Conservation (phyloP, 2,797 vertebrate genomes). For the Champsocephalus esox region DNA sequence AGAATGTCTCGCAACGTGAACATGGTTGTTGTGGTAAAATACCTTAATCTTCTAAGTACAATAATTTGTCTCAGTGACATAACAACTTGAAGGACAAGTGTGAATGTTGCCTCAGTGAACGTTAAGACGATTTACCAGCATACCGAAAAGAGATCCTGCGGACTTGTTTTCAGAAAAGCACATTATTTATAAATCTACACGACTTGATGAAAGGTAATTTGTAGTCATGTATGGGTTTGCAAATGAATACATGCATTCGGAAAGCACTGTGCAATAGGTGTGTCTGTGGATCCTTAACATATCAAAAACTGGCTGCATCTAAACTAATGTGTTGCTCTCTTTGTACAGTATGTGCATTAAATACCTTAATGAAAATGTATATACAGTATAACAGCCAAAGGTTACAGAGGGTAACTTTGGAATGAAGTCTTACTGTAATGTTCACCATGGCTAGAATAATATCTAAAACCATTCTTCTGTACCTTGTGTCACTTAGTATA, state of each 20-base stretch:
- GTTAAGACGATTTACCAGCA: neutral
- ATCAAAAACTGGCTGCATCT: neutral
- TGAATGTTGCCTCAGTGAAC: neutral
- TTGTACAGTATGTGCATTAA: neutral
- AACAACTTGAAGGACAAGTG: conserved; percentile 2
- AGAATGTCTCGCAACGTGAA: conserved; percentile 15
- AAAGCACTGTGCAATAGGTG: neutral
- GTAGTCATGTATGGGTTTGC: neutral
- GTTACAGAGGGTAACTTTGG: neutral
- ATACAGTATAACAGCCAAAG: neutral
- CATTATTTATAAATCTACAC: neutral
- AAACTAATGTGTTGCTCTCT: neutral
- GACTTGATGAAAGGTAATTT: neutral
- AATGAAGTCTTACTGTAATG: neutral
- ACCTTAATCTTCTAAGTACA: neutral
- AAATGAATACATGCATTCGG: neutral
- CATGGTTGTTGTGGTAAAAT: neutral
- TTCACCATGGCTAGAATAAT: neutral
- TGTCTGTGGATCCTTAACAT: neutral
- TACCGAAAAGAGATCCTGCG: neutral
- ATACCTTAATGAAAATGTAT: neutral
- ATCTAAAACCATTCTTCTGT: neutral
- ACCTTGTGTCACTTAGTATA: neutral
- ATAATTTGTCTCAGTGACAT: neutral
- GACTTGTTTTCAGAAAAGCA: neutral